Percentiles rank a stretch among this genome's conserved stretches.
These are phyloP conservation scores for Lophura swinhoii DNA, from an alignment of 2,797 vertebrate genomes.

Conservation along the genomic window DNA sequence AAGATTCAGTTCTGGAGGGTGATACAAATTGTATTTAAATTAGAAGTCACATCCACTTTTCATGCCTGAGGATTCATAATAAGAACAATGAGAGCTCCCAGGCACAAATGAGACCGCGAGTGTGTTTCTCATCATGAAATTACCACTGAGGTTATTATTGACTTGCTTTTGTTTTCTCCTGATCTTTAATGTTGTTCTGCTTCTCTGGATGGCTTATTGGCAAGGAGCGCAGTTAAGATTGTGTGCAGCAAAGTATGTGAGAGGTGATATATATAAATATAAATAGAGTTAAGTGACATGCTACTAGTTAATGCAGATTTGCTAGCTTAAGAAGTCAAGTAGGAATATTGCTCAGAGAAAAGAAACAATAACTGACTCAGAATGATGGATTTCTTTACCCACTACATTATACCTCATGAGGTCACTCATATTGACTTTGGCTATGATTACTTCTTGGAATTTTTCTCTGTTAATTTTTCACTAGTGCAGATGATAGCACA, in stretches of 20 bases:
- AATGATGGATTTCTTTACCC: background rate
- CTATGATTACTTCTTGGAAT: background rate
- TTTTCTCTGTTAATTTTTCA: fast-evolving
- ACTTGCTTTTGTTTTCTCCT: slow-evolving; percentile 45
- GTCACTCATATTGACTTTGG: background rate
- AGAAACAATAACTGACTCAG: background rate
- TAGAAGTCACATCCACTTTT: slow-evolving; percentile 37
- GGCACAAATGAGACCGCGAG: background rate
- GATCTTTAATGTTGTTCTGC: slow-evolving; percentile 50
- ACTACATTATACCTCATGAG: background rate
- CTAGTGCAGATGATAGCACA: background rate
- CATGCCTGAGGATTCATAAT: slow-evolving; percentile 30
- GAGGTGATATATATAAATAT: slow-evolving; percentile 39
- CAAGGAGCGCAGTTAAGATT: background rate
- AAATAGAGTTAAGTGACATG: slow-evolving; percentile 39
- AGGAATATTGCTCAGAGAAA: background rate
- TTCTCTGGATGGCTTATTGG: slow-evolving; percentile 48
- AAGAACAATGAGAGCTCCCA: background rate
- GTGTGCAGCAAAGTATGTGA: background rate
- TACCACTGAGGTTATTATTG: slow-evolving; percentile 40
- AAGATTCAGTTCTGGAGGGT: slow-evolving; percentile 15
- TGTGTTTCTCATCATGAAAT: slow-evolving; percentile 52
- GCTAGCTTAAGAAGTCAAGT: background rate
- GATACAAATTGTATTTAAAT: slow-evolving; percentile 37
- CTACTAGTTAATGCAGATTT: background rate